Percentiles rank a stretch among this genome's conserved stretches.
Evolutionary conservation across 2,888 invertebrate species (phyloP).

Genomic region (Agapostemon virescens): DNA sequence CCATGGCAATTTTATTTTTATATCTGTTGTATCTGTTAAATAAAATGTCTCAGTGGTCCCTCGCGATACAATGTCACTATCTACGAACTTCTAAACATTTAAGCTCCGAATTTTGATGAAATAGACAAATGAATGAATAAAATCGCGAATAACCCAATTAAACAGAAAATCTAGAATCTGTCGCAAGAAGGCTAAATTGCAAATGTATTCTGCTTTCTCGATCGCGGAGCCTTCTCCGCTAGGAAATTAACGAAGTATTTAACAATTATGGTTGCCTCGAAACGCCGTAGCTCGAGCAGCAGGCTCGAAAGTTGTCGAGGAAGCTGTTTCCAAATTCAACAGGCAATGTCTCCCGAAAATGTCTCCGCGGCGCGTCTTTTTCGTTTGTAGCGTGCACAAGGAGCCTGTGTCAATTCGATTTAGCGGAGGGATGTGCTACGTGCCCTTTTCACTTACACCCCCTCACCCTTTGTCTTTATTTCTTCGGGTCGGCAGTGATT

Average conservation of each 20-base stretch:
- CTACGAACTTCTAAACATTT: neutral
- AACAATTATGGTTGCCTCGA: no score
- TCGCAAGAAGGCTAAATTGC: neutral
- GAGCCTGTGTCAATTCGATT: conserved; percentile 63
- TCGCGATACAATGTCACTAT: neutral
- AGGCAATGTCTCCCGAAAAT: neutral
- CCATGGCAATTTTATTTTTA: no score
- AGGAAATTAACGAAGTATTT: no score
- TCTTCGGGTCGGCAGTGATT: conserved; percentile 73
- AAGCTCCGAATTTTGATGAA: neutral
- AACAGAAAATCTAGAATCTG: neutral
- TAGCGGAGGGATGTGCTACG: conserved; percentile 58
- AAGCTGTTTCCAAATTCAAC: neutral
- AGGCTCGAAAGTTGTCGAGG: neutral
- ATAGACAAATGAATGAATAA: neutral
- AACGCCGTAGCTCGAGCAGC: neutral
- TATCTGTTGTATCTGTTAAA: no score
- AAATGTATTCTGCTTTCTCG: no score
- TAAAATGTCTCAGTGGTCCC: no score
- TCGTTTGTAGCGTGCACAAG: conserved; percentile 27
- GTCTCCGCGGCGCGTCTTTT: conserved; percentile 15
- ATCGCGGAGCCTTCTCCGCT: no score
- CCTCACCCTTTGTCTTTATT: conserved; percentile 63
- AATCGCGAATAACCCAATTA: neutral
- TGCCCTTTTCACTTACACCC: conserved; percentile 54